These are phyloP conservation scores for Eolophus roseicapilla DNA, from an alignment of 2,113 vertebrate genomes.

Conservation along the genomic window DNA sequence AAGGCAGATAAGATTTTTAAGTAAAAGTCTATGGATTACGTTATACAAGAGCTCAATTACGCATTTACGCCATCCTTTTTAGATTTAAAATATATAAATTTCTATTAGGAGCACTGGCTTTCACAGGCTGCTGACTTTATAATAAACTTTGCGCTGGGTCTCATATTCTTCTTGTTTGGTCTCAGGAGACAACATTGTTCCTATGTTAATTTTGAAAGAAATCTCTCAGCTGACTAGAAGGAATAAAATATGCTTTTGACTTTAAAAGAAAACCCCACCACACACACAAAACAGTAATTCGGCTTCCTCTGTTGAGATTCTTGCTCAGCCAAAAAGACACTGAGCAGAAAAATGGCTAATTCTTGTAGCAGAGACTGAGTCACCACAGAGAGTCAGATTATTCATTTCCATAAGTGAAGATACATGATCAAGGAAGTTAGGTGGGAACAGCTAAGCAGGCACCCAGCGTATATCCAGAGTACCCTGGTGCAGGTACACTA, in stretches of 20 bases:
- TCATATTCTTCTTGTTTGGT: neutral
- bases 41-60: neutral
- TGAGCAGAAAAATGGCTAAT: neutral
- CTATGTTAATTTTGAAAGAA: neutral
- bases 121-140: neutral
- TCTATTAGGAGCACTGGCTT: neutral
- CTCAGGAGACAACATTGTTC: neutral
- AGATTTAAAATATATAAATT: slow-evolving; percentile 15
- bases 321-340: neutral
- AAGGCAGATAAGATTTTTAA: neutral
- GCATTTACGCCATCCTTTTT: neutral
- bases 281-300: neutral
- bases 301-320: neutral
- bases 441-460: neutral
- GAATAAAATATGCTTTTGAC: neutral
- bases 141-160: neutral
- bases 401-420: neutral
- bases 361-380: neutral
- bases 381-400: neutral
- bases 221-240: neutral
- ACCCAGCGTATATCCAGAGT: neutral
- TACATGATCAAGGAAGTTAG: neutral
- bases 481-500: neutral
- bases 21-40: neutral
- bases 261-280: neutral